Conservation (phyloP, 1,140 invertebrate species). For the Diprion similis region DNA sequence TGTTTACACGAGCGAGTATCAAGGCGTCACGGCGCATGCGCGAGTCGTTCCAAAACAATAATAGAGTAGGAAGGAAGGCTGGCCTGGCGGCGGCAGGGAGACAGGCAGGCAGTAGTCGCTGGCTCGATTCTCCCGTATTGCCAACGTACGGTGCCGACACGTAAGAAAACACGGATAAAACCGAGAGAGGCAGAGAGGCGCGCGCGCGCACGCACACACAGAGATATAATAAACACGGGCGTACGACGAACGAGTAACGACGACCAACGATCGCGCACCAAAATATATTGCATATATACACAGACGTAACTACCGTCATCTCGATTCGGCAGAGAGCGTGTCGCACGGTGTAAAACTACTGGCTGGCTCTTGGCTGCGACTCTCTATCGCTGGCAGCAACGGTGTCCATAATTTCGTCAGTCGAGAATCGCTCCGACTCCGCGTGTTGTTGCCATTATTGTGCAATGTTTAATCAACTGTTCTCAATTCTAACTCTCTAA, state of each 20-base stretch:
- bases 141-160: neutral
- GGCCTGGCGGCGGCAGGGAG: slow-evolving; percentile 30
- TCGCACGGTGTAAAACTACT: too few relatives aligned
- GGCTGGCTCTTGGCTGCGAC: too few relatives aligned
- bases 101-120: slow-evolving; percentile 10
- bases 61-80: slow-evolving; percentile 58
- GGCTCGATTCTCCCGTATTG: slow-evolving; percentile 10
- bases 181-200: neutral
- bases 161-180: neutral
- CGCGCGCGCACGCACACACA: neutral
- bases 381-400: slow-evolving; percentile 35
- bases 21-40: slow-evolving; percentile 50
- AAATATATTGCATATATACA: too few relatives aligned
- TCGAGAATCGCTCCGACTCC: neutral
- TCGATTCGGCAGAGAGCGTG: too few relatives aligned
- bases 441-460: neutral
- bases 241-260: too few relatives aligned
- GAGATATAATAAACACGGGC: neutral
- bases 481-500: slow-evolving; percentile 5
- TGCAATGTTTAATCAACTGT: slow-evolving; percentile 5
- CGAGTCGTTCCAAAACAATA: slow-evolving; percentile 56
- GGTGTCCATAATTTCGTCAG: slow-evolving; percentile 17
- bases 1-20: slow-evolving; percentile 54
- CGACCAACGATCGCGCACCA: too few relatives aligned
- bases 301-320: too few relatives aligned